Percentiles rank a stretch among this genome's conserved stretches.
Conservation (phyloP, 2,888 invertebrate genomes). For the Pachliopta kotzebuea region DNA sequence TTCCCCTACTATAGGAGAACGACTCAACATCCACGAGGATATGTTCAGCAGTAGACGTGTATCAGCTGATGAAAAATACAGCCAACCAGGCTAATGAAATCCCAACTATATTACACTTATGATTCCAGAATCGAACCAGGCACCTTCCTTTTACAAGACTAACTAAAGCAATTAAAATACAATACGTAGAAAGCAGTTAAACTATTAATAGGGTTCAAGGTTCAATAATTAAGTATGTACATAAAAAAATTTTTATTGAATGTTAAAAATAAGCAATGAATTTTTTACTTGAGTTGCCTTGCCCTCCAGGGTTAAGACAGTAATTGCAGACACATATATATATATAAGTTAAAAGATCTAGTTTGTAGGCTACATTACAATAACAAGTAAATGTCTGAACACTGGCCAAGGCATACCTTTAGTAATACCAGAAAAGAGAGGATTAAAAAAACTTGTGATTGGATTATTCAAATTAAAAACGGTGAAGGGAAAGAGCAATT, state of each 20-base stretch:
- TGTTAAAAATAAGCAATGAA: neutral
- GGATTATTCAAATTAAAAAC: neutral
- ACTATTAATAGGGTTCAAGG: neutral
- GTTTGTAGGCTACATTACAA: neutral
- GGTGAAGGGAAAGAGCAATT: neutral
- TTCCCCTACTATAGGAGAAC: too few species aligned
- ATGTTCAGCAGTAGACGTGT: too few species aligned
- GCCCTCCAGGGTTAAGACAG: conserved; percentile 55
- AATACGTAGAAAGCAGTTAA: too few species aligned
- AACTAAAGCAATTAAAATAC: too few species aligned
- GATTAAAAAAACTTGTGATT: conserved; percentile 33
- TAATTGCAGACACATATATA: neutral
- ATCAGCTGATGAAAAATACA: too few species aligned
- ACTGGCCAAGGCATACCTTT: conserved; percentile 72
- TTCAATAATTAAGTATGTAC: neutral
- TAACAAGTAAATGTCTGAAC: conserved; percentile 38
- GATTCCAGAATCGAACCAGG: too few species aligned
- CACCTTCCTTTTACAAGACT: too few species aligned
- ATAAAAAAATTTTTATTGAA: conserved; percentile 13
- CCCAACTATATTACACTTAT: too few species aligned
- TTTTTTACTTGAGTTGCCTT: conserved; percentile 45
- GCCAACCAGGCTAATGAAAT: too few species aligned
- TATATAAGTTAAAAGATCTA: neutral
- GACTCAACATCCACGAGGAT: too few species aligned
- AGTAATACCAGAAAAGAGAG: conserved; percentile 37